Base-by-base conservation (phyloP, 1,140 invertebrate genomes). In the Lanistes nyassanus region DNA sequence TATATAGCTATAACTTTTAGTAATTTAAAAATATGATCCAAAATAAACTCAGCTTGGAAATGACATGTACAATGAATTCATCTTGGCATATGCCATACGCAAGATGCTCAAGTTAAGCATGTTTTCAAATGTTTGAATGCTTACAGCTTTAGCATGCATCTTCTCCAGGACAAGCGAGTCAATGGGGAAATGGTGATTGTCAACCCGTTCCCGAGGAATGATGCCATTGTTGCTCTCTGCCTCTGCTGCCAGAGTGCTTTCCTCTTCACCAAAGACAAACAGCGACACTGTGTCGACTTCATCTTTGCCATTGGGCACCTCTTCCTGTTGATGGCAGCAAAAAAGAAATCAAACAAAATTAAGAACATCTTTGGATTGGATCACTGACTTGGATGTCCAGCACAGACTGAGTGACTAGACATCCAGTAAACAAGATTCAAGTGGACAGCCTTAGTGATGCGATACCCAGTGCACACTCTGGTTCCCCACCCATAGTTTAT, bases 261-360 rank as follows among this genome's bases (percentile, higher is more conserved):
- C 85, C 37, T 87, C 83, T 64, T 87, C 85, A n/a, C 84, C 85
- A 81, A 87, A 87, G 23, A 87, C 83, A 80, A 79, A 87, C 53
- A 87, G 76, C 76, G 82, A 85, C 66, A 87, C 76, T 23, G 80
- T 84, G 68, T 86, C 85, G 16, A 76, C 82, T 56, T 86, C 80
- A 75, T 67, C 77, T 37, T 55, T 56, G 11, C 23, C 29, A 67
- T 58, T 34, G 29, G 7, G 26, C 65, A 51, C 37, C 47, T n/a
- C 19, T 37, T 71, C 69, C 42, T 66, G 56, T 58, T 60, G 68
- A 13, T 31, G 9, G 42, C 42, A 47, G 42, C 5, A 6, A 47
- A 47, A 47, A 47, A 47, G 19, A 47, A 47, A 47, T 47, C 2
- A 47, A 47, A 2, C 42, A 47, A 47, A 47, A 47, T 13, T 47